phyloP scores from a whole-genome alignment of 2,888 invertebrate genomes.

The Frankliniella fusca region DNA sequence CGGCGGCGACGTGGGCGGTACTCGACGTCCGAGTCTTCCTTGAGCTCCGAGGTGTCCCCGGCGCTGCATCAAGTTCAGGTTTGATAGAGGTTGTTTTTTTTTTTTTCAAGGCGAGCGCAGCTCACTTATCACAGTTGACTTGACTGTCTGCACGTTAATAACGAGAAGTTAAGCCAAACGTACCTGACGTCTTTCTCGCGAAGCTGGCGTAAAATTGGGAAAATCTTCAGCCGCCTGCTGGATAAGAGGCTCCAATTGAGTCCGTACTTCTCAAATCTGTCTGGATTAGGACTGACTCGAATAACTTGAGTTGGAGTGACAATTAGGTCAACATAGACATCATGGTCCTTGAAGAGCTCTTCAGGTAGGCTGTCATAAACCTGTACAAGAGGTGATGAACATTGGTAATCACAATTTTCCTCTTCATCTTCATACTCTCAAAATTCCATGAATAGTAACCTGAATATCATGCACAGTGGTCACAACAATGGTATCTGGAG shows the following conservation, averaged over 20 bases:
- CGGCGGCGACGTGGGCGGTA: slow-evolving; percentile 49
- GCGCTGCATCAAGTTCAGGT: slow-evolving; percentile 46
- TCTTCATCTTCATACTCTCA: neutral
- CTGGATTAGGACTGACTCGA: slow-evolving; percentile 54
- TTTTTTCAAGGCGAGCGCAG: too few species aligned
- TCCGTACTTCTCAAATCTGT: slow-evolving; percentile 59
- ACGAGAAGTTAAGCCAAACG: slow-evolving; percentile 42
- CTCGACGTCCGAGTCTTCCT: slow-evolving; percentile 69
- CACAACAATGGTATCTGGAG: slow-evolving; percentile 67
- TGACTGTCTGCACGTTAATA: too few species aligned
- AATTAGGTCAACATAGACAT: slow-evolving; percentile 81
- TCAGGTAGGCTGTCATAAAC: slow-evolving; percentile 69
- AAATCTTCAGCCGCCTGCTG: slow-evolving; percentile 63
- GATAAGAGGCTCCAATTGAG: slow-evolving; percentile 76
- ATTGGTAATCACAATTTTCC: neutral
- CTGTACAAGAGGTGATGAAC: slow-evolving; percentile 45
- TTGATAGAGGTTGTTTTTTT: too few species aligned
- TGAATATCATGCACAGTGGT: slow-evolving; percentile 83
- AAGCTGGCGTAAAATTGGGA: slow-evolving; percentile 68
- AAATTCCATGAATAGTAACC: slow-evolving; percentile 47
- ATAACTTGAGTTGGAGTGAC: slow-evolving; percentile 78
- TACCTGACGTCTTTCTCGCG: slow-evolving; percentile 65
- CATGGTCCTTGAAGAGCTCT: slow-evolving; percentile 70
- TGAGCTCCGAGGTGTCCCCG: slow-evolving; percentile 59
- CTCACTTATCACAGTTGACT: too few species aligned